phyloP scores from a whole-genome alignment of 2,888 invertebrate genomes.

The Polymixis flavicincta region DNA sequence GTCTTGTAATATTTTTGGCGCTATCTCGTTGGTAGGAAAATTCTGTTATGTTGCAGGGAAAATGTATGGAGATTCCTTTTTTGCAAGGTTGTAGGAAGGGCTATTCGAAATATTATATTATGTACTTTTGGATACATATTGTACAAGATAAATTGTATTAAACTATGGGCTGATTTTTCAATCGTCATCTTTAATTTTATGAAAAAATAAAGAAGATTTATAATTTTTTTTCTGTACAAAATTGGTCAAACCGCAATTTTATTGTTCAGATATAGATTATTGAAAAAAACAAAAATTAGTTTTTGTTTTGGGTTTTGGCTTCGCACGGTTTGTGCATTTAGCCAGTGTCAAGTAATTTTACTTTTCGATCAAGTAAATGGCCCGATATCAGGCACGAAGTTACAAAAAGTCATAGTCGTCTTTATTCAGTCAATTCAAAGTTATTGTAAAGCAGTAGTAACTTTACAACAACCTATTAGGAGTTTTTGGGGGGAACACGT shows the following conservation, averaged over 20 bases:
- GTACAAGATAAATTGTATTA: neutral
- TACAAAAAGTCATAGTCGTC: too few relatives aligned
- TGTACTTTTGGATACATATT: neutral
- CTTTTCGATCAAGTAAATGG: too few relatives aligned
- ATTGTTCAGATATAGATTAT: neutral
- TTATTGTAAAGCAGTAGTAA: too few relatives aligned
- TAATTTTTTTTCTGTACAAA: neutral
- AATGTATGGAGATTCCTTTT: constrained; percentile 34
- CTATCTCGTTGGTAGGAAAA: constrained; percentile 36
- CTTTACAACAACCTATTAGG: too few relatives aligned
- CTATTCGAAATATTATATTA: neutral
- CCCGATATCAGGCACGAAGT: too few relatives aligned
- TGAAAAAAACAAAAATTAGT: too few relatives aligned
- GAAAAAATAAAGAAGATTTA: neutral
- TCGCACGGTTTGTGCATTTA: too few relatives aligned
- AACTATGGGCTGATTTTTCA: too few relatives aligned
- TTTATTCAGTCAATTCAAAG: too few relatives aligned
- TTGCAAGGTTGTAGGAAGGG: neutral
- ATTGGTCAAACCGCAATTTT: neutral
- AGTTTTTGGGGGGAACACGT: too few relatives aligned
- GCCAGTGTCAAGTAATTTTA: too few relatives aligned
- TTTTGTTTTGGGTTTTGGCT: too few relatives aligned
- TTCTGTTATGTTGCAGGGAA: constrained; percentile 16
- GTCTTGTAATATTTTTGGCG: constrained; percentile 52
- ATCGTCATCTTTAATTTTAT: neutral